Evolutionary conservation across 2,888 invertebrate species (phyloP).

Genomic region (Anagyrus pseudococci): DNA sequence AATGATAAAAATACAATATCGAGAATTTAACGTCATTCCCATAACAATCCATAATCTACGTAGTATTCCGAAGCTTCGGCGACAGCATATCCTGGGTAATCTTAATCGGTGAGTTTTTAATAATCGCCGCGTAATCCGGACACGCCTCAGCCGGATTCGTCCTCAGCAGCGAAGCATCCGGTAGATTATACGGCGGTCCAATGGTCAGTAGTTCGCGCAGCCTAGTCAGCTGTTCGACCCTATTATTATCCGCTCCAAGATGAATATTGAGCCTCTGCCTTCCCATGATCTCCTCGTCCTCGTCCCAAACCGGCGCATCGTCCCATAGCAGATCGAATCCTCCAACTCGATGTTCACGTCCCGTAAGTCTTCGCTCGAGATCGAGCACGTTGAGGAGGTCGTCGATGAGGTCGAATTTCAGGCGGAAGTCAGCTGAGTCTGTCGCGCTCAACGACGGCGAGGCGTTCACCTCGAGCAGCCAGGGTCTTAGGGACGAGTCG

Average conservation of each 20-base stretch:
- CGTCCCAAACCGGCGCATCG: conserved; percentile 63
- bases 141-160: too few relatives aligned
- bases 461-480: conserved; percentile 70
- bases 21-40: too few relatives aligned
- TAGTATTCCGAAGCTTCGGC: too few relatives aligned
- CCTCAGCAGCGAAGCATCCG: too few relatives aligned
- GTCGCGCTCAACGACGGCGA: conserved; percentile 69
- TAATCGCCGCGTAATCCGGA: too few relatives aligned
- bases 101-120: too few relatives aligned
- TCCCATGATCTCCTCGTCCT: conserved; percentile 43
- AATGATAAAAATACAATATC: too few relatives aligned
- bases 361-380: conserved; percentile 65
- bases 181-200: too few relatives aligned
- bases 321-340: conserved; percentile 69
- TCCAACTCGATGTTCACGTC: conserved; percentile 66
- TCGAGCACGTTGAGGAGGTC: conserved; percentile 69
- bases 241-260: conserved; percentile 53
- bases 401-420: conserved; percentile 67
- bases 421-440: conserved; percentile 66
- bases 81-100: too few relatives aligned
- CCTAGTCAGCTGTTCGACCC: conserved; percentile 48
- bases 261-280: conserved; percentile 51
- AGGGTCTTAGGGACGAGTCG: conserved; percentile 66
- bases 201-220: too few relatives aligned
- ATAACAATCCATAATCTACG: too few relatives aligned